Percentiles rank a stretch among this genome's conserved stretches.
Evolutionary conservation across 1,140 invertebrate species (phyloP).

Genomic region (Pseudomyrmex sp.): DNA sequence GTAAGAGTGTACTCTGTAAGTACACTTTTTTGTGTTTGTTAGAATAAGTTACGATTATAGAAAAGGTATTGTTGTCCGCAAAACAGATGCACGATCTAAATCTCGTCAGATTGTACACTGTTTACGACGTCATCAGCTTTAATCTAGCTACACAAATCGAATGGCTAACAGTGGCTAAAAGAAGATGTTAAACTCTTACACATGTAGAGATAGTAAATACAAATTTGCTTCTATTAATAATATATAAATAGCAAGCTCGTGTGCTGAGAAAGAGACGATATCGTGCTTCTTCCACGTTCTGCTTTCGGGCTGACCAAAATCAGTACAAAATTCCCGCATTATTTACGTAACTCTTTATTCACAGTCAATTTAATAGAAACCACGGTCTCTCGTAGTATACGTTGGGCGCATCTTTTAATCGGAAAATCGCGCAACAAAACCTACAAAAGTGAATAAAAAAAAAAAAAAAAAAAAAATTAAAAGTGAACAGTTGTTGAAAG

Average conservation of each 20-base stretch:
- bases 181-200: slow-evolving; percentile 50
- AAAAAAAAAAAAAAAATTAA: slow-evolving; percentile 37
- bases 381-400: neutral
- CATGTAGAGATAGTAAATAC: slow-evolving; percentile 25
- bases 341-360: slow-evolving; percentile 45
- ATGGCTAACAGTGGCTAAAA: neutral
- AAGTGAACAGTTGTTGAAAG: neutral
- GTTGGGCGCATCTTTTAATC: neutral
- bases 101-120: slow-evolving; percentile 36
- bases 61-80: neutral
- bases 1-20: neutral
- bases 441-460: slow-evolving; percentile 1
- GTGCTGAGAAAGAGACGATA: slow-evolving; percentile 19
- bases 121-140: slow-evolving; percentile 53
- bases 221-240: slow-evolving; percentile 46
- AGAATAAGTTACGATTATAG: neutral
- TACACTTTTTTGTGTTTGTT: neutral
- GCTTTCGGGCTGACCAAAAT: slow-evolving; percentile 21
- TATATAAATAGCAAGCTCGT: neutral
- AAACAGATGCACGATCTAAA: slow-evolving; percentile 19
- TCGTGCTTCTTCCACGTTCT: slow-evolving; percentile 20
- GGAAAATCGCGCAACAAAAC: neutral
- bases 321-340: slow-evolving; percentile 16
- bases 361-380: neutral
- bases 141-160: slow-evolving; percentile 10